Evolutionary conservation across 2,888 invertebrate species (phyloP), one percentile per base, ranked within the genome.

Genomic region (Ophion slaviceki): DNA sequence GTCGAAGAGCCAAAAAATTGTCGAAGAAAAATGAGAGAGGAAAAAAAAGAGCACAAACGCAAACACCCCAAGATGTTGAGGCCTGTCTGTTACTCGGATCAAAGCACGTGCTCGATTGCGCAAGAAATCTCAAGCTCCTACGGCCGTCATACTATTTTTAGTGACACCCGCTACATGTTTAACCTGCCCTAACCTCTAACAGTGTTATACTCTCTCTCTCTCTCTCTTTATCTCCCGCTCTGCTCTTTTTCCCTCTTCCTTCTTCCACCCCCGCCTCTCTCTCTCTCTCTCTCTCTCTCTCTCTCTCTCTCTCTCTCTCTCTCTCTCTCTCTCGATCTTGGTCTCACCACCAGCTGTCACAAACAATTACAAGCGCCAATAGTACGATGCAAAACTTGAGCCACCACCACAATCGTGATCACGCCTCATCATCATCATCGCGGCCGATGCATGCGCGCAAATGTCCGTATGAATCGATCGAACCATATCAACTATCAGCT

Each of bases 81-180:
- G n/a, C 32, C 66, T 70, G 28, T 45, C 75, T 40, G 36, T 45
- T 40, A 79, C 72, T 61, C 20, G 17, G 74, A 57, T 14, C 61
- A 64, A 66, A 85, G 89, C 93, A 93, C 93, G 93, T 93, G 93
- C 89, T 93, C 89, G 88, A 88, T 93, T 93, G 91, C 92, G 92
- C 92, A 93, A 93, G 89, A 83, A 89, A 82, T 85, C 82, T 84
- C 78, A 79, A 89, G 90, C 80, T 88, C 90, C 88, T 87, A 90
- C 89, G 92, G 90, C 92, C 93, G 92, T 94, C 93, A 91, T 87
- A 92, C 91, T 94, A 94, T 93, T 93, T 93, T 92, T 92, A 93
- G 90, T 89, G 85, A 89, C 88, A 91, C 90, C 89, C 90, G 91
- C 90, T 92, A 92, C 93, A 92, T 92, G 93, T 93, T 93, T 93